Conservation (phyloP, 2,888 invertebrate species). For the Nomada ferruginata region DNA sequence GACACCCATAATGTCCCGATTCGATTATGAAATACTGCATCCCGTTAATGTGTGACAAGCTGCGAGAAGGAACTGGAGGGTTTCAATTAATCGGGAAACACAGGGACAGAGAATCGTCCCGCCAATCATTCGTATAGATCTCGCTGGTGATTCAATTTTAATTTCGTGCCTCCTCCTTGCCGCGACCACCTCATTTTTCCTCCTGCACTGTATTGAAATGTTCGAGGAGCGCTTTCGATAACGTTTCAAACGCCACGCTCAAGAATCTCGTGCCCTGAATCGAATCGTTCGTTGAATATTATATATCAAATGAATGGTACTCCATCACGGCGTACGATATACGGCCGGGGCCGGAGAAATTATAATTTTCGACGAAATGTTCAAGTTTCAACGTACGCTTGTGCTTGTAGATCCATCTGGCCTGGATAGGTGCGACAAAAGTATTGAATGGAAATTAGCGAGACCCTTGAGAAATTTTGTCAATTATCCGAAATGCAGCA, state of each 20-base stretch:
- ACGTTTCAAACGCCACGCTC: conserved; percentile 45
- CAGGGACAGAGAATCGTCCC: conserved; percentile 3
- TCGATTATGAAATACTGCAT: conserved; percentile 58
- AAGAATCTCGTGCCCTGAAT: conserved; percentile 25
- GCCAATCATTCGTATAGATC: conserved; percentile 52
- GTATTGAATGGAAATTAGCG: background rate
- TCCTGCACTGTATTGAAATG: conserved; percentile 12
- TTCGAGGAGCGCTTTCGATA: conserved; percentile 50
- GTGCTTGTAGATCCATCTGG: background rate
- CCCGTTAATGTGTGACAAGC: conserved; percentile 45
- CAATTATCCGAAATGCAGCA: background rate
- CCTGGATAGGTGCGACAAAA: background rate
- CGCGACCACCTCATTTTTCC: conserved; percentile 32
- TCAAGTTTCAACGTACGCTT: background rate
- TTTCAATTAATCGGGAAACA: conserved; percentile 30
- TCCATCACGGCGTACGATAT: conserved; percentile 11
- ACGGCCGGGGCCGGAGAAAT: background rate
- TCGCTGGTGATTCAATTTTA: conserved; percentile 52
- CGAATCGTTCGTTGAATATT: conserved; percentile 60
- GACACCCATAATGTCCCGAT: conserved; percentile 63
- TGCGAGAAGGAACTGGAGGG: conserved; percentile 28
- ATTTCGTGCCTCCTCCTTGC: conserved; percentile 38
- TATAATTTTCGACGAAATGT: conserved; percentile 9
- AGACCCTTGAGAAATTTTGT: background rate
- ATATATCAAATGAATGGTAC: conserved; percentile 51